These are phyloP conservation scores for Phenganax stokvisi DNA, from an alignment of 92 coral and sea anemone genomes.

Conservation along the genomic window DNA sequence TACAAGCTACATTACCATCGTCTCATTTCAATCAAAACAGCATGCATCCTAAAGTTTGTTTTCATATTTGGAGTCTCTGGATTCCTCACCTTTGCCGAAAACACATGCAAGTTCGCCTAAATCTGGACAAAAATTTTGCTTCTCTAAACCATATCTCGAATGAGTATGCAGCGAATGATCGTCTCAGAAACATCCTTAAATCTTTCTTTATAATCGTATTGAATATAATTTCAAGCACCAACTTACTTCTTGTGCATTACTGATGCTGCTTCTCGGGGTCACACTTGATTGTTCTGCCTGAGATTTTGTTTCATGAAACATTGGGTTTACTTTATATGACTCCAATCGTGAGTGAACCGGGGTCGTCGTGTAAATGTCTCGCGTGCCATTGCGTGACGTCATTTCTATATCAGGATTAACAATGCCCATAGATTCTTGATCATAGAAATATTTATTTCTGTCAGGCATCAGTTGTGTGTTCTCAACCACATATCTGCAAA, in stretches of 20 bases:
- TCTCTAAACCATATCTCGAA: too few species aligned
- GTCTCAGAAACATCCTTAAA: too few species aligned
- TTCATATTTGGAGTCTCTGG: too few species aligned
- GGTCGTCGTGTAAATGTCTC: constrained; percentile 12
- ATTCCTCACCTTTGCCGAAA: too few species aligned
- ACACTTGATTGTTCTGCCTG: not conserved
- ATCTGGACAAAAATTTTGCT: too few species aligned
- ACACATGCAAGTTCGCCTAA: too few species aligned
- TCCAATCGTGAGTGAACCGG: constrained; percentile 23
- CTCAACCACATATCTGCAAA: constrained; percentile 24
- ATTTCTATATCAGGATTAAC: constrained; percentile 33
- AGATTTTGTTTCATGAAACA: constrained; percentile 26
- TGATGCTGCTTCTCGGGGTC: not conserved
- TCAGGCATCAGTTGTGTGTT: constrained; percentile 18
- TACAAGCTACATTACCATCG: too few species aligned
- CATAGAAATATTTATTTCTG: constrained; percentile 25
- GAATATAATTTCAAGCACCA: too few species aligned
- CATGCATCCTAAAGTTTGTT: too few species aligned
- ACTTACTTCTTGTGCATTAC: constrained; percentile 32
- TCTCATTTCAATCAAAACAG: too few species aligned
- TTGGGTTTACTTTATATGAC: constrained; percentile 37
- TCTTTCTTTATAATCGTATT: too few species aligned
- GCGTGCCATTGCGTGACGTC: constrained; percentile 16
- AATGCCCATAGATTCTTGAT: constrained; percentile 29
- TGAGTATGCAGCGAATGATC: too few species aligned